These are phyloP conservation scores for Nematopogon swammerdamellus DNA, from an alignment of 2,888 invertebrate species.

Conservation along the genomic window DNA sequence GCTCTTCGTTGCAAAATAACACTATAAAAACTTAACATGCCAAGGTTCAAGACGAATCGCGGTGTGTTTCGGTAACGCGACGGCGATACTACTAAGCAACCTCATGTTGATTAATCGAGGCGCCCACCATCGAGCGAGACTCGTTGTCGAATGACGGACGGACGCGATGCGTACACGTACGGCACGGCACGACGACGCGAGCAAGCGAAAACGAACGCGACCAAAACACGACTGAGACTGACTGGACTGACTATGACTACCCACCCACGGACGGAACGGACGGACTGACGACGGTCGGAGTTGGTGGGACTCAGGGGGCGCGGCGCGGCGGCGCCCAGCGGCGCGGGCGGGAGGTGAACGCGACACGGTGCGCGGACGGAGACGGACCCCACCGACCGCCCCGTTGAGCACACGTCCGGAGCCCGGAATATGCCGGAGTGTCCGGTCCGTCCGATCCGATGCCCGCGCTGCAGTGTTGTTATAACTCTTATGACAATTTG, in stretches of 20 bases:
- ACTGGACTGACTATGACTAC: too few relatives aligned
- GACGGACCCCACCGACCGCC: too few relatives aligned
- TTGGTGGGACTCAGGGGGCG: too few relatives aligned
- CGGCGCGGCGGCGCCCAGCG: background rate
- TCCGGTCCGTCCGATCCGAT: too few relatives aligned
- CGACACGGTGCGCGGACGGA: too few relatives aligned
- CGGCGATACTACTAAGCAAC: background rate
- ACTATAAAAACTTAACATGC: constrained; percentile 52
- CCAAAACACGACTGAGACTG: background rate
- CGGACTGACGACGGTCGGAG: background rate
- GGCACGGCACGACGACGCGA: constrained; percentile 21
- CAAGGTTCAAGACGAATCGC: background rate
- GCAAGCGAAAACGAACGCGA: background rate
- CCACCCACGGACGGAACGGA: too few relatives aligned
- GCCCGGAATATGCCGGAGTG: too few relatives aligned
- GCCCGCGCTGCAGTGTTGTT: too few relatives aligned
- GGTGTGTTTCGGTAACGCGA: background rate
- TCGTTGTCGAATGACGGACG: constrained; percentile 55
- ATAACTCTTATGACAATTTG: too few relatives aligned
- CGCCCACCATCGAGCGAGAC: constrained; percentile 54
- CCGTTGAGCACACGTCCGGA: too few relatives aligned
- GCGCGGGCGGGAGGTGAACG: background rate
- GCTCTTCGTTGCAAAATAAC: constrained; percentile 37
- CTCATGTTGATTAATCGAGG: constrained; percentile 10
- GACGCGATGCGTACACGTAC: too few relatives aligned